Evolutionary conservation across 1,140 invertebrate species (phyloP).

Genomic region (Papilio polytes): DNA sequence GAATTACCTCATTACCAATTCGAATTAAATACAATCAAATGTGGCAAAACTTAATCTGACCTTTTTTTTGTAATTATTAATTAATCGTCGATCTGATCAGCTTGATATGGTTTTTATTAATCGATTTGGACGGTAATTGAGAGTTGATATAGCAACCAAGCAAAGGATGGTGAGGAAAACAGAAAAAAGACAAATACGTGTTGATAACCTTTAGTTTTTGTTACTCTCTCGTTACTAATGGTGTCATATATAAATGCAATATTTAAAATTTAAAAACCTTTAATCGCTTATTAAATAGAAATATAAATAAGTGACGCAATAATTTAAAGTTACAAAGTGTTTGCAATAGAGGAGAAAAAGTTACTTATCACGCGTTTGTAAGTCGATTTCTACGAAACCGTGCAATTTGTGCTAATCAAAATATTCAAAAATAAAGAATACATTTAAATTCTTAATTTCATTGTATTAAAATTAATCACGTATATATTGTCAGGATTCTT

Average conservation of each 20-base stretch:
- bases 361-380: too few species aligned
- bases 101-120: constrained; percentile 36
- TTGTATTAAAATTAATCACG: constrained; percentile 33
- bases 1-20: constrained; percentile 38
- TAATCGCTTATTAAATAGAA: not conserved
- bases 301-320: not conserved
- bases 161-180: constrained; percentile 4
- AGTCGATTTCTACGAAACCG: not conserved
- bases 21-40: constrained; percentile 16
- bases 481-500: constrained; percentile 12
- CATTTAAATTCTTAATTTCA: constrained; percentile 20
- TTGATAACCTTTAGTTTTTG: constrained; percentile 33
- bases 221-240: not conserved
- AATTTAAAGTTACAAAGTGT: not conserved
- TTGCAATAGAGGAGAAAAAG: not conserved
- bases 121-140: constrained; percentile 34
- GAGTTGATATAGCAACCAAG: constrained; percentile 25
- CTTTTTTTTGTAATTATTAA: constrained; percentile 32
- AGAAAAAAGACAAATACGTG: constrained; percentile 10
- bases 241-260: not conserved
- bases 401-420: not conserved
- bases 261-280: not conserved
- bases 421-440: not conserved
- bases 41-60: constrained; percentile 16
- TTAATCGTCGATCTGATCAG: constrained; percentile 30